Evolutionary conservation across 2,797 vertebrate genomes (phyloP), one percentile per base, ranked within the genome.

Genomic region (Xerus rutilus): DNA sequence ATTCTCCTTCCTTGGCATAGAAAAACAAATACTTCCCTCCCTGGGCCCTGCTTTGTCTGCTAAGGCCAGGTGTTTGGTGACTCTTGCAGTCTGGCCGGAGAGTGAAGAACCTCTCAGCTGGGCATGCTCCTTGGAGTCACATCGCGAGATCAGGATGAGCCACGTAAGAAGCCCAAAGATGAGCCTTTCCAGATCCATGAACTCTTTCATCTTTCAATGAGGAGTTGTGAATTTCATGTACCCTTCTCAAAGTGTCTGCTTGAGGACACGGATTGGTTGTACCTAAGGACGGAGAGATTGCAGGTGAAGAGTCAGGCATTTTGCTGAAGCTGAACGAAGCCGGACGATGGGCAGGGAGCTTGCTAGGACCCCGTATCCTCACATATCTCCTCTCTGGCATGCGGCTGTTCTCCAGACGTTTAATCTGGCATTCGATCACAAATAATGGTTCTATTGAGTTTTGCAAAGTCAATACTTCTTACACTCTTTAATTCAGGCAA

Each of bases 401-500:
- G 57, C 30, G 65, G 86, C 35, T 52, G 69, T 1, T 65, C 74
- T 94, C 93, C 57, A 62, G 49, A 14, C 72, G 64, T 73, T 62
- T 64, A 77, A 52, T 78, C 94, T 47, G 92, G 49, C 92, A 85
- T 76, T 77, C 81, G 28, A 84, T 92, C 94, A 92, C 72, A 92
- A 90, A 45, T 62, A 82, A 78, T 47, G 52, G 81, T 69, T 45
- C 92, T 64, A 62, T 10, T 47, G 82, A 88, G 95, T 87, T 92
- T 59, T 54, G 39, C 12, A 87, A 87, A 94, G 86, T 85, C 93
- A 35, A 39, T 52, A 52, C 81, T 57, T 89, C 79, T 89, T 49
- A 89, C 5, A 49, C 87, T 69, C 89, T 67, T 91, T 89, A 82
- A 79, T 76, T 96, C 93, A 82, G 81, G 76, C 93, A 87, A 65